Evolutionary conservation across 1,140 invertebrate genomes (phyloP).

Genomic region (Telenomus remus): DNA sequence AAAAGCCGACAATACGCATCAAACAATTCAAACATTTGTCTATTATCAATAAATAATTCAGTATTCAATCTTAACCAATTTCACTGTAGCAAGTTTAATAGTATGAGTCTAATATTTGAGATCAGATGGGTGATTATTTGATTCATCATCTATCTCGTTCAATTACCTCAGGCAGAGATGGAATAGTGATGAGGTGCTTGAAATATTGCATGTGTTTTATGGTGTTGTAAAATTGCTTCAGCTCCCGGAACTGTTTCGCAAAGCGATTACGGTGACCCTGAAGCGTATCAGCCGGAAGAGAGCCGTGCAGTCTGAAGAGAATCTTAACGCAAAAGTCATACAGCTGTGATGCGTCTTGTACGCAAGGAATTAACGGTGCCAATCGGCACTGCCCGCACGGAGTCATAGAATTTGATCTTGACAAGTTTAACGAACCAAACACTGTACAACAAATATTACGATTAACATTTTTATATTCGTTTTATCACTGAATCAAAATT

Average conservation of each 20-base stretch:
- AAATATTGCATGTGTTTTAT: slow-evolving; percentile 98
- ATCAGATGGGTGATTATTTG: no score
- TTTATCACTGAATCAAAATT: no score
- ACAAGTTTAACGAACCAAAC: slow-evolving; percentile 94
- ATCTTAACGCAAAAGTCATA: slow-evolving; percentile 98
- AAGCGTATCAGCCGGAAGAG: slow-evolving; percentile 92
- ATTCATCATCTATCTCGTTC: neutral
- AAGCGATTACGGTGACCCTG: slow-evolving; percentile 94
- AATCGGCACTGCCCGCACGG: slow-evolving; percentile 96
- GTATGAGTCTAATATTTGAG: no score
- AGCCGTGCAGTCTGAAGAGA: slow-evolving; percentile 94
- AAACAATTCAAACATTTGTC: neutral
- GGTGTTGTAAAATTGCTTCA: slow-evolving; percentile 95
- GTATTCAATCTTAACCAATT: no score
- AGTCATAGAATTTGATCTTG: slow-evolving; percentile 97
- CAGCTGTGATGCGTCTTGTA: slow-evolving; percentile 96
- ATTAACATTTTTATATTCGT: neutral
- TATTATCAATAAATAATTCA: neutral
- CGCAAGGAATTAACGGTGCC: slow-evolving; percentile 97
- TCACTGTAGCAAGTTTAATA: no score
- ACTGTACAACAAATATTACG: slow-evolving; percentile 76
- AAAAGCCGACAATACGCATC: slow-evolving; percentile 61
- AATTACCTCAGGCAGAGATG: slow-evolving; percentile 89
- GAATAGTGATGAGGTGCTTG: slow-evolving; percentile 95
- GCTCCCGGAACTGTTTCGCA: slow-evolving; percentile 89